Conservation (phyloP, 2,888 invertebrate genomes). For the Pachycephus smyrnensis region DNA sequence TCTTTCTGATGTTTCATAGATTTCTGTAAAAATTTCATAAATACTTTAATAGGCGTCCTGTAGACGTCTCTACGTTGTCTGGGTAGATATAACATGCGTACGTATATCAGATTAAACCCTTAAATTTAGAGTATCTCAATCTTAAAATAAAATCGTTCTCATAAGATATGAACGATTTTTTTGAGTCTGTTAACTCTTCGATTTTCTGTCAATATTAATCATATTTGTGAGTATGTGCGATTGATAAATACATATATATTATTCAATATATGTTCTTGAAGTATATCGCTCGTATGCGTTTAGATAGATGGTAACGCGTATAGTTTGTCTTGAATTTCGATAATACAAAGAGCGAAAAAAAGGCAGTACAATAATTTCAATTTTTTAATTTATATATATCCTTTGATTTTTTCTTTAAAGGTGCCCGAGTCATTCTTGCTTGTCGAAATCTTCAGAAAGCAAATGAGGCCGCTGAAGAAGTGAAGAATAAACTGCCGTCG, state of each 20-base stretch:
- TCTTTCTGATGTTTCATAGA: too few species aligned
- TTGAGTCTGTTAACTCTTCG: too few species aligned
- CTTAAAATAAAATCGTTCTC: background rate
- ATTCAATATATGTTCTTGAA: too few species aligned
- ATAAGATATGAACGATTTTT: background rate
- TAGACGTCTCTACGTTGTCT: too few species aligned
- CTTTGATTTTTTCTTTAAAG: slow-evolving; percentile 25
- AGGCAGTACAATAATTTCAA: background rate
- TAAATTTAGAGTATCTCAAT: too few species aligned
- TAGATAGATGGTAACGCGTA: background rate
- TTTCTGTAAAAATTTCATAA: too few species aligned
- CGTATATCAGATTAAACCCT: too few species aligned
- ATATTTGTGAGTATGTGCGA: too few species aligned
- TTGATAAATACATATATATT: too few species aligned
- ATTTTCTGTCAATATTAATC: too few species aligned
- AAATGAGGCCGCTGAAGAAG: slow-evolving; percentile 63
- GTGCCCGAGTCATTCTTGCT: slow-evolving; percentile 67
- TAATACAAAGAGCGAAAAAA: slow-evolving; percentile 35
- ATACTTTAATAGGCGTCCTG: too few species aligned
- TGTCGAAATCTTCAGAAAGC: slow-evolving; percentile 68
- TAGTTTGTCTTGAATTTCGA: background rate
- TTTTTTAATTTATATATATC: slow-evolving; percentile 27
- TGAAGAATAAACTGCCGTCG: slow-evolving; percentile 50
- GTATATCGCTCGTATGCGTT: background rate
- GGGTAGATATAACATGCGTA: too few species aligned